Conservation (phyloP, 2,113 vertebrate genomes). For the Calypte anna region DNA sequence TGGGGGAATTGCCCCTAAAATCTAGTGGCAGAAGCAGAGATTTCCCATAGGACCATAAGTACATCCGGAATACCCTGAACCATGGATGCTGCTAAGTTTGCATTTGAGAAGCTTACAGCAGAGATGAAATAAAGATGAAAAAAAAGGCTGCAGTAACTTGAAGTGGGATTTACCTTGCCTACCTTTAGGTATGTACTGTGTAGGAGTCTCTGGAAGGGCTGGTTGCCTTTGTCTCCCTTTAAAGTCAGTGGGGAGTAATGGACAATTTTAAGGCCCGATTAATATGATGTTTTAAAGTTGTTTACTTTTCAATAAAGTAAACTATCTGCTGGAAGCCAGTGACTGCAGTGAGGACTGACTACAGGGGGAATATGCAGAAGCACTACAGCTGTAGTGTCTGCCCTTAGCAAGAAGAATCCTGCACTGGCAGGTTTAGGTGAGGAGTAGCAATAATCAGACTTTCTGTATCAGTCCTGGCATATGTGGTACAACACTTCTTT, state of each 20-base stretch:
- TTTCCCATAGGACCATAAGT: background rate
- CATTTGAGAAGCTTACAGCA: background rate
- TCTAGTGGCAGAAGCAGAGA: background rate
- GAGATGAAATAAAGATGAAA: background rate
- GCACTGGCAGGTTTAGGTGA: background rate
- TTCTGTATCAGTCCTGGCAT: background rate
- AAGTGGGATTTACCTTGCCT: background rate
- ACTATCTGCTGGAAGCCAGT: background rate
- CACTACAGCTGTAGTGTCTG: background rate
- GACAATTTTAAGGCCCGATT: background rate
- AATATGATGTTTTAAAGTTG: background rate
- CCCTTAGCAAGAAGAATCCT: background rate
- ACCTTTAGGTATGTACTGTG: rapidly evolving
- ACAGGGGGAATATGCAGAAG: background rate
- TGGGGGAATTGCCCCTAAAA: background rate
- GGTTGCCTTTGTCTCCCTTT: background rate
- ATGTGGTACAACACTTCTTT: background rate
- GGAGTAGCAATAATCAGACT: background rate
- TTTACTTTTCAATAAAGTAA: background rate
- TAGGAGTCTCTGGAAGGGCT: background rate
- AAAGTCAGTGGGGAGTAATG: background rate
- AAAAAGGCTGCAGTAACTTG: background rate
- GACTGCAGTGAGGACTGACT: background rate
- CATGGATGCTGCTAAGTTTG: background rate
- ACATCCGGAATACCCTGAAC: background rate